Evolutionary conservation across 1,140 invertebrate genomes (phyloP).

Genomic region (Plutomurus gul): DNA sequence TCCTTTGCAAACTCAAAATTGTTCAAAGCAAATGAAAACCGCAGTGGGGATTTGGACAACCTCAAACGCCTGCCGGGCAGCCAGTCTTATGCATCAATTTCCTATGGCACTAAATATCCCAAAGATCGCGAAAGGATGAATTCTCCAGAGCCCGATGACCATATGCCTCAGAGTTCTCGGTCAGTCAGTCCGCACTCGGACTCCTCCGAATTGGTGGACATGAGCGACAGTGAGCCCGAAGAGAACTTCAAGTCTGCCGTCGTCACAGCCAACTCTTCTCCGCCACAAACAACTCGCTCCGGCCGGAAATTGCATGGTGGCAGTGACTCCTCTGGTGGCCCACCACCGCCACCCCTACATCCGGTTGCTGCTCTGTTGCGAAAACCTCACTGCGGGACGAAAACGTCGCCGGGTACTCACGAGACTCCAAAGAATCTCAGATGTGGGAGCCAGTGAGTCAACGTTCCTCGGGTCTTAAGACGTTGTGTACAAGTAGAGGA

Average conservation of each 20-base stretch:
- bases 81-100: too few species aligned
- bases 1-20: neutral
- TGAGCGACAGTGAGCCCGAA: constrained; percentile 52
- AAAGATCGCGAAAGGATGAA: neutral
- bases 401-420: too few species aligned
- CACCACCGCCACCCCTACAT: neutral
- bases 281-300: neutral
- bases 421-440: too few species aligned
- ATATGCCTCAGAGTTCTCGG: constrained; percentile 39
- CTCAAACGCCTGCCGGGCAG: neutral
- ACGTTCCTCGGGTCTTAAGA: too few species aligned
- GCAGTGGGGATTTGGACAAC: neutral
- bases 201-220: constrained; percentile 50
- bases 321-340: neutral
- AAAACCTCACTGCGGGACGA: too few species aligned
- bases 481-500: too few species aligned
- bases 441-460: too few species aligned
- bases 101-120: neutral
- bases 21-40: neutral
- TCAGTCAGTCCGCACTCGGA: constrained; percentile 47
- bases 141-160: constrained; percentile 36
- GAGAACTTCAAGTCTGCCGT: constrained; percentile 17
- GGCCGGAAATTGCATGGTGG: neutral
- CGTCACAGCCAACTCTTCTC: neutral
- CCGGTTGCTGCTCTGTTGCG: too few species aligned